phyloP scores from a whole-genome alignment of 2,888 invertebrate species.

The Acleris emargana region DNA sequence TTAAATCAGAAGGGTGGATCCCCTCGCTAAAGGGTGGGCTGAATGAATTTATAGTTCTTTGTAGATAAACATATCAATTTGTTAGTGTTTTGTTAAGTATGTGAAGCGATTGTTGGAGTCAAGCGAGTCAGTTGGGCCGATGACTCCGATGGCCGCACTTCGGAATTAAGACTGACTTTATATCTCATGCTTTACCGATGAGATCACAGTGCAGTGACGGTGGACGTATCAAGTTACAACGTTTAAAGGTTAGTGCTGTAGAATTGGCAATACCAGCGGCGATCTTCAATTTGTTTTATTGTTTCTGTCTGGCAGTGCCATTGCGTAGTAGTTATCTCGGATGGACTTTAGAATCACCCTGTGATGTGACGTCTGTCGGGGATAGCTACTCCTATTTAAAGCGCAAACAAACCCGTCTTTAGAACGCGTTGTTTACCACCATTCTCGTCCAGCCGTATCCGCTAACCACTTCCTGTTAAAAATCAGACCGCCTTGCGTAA shows the following conservation, averaged over 20 bases:
- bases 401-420: slow-evolving; percentile 53
- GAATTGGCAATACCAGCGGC: neutral
- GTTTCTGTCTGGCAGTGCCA: neutral
- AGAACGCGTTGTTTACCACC: slow-evolving; percentile 57
- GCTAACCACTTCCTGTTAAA: slow-evolving; percentile 77
- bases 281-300: slow-evolving; percentile 4
- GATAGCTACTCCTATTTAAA: slow-evolving; percentile 25
- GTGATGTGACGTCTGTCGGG: slow-evolving; percentile 20
- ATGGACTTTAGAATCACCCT: slow-evolving; percentile 7
- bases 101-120: slow-evolving; percentile 70
- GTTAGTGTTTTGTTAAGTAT: slow-evolving; percentile 81
- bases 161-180: slow-evolving; percentile 59
- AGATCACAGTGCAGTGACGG: slow-evolving; percentile 6
- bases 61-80: slow-evolving; percentile 84
- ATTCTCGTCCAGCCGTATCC: slow-evolving; percentile 62
- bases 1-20: slow-evolving; percentile 80
- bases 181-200: slow-evolving; percentile 41
- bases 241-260: slow-evolving; percentile 13
- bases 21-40: slow-evolving; percentile 81
- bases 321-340: neutral
- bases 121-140: slow-evolving; percentile 66
- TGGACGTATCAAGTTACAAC: slow-evolving; percentile 1
- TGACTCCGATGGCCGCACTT: slow-evolving; percentile 65
- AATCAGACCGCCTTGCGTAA: slow-evolving; percentile 50
- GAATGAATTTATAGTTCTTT: slow-evolving; percentile 80